These are phyloP conservation scores for Mycalesis mineus DNA, from an alignment of 2,888 invertebrate genomes.

Conservation along the genomic window DNA sequence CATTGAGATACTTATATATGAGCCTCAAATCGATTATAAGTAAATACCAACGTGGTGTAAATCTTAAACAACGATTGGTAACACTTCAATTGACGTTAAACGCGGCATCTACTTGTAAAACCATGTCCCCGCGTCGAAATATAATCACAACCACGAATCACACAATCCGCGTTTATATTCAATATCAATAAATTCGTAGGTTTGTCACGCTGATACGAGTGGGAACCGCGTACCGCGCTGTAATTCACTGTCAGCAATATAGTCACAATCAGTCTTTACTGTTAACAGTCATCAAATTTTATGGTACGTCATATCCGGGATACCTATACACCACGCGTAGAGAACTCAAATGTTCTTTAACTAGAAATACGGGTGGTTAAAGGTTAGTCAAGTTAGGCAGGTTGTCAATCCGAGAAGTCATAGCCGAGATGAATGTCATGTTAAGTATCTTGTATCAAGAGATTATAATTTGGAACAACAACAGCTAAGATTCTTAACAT, in stretches of 20 bases:
- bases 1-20: background rate
- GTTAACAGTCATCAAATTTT: background rate
- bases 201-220: conserved; percentile 9
- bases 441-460: background rate
- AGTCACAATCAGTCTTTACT: background rate
- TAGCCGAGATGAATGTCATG: background rate
- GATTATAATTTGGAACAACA: too few relatives aligned
- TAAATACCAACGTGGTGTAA: conserved; percentile 9
- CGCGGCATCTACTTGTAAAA: conserved; percentile 11
- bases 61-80: conserved; percentile 13
- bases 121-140: conserved; percentile 24
- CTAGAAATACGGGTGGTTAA: background rate
- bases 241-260: background rate
- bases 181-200: conserved; percentile 40
- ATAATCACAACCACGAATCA: conserved; percentile 24
- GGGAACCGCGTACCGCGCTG: background rate
- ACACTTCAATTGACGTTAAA: conserved; percentile 26
- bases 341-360: background rate
- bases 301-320: too few relatives aligned
- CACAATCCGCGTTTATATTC: conserved; percentile 16
- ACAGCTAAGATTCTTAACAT: too few relatives aligned
- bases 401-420: background rate
- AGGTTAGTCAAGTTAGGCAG: background rate
- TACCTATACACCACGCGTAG: background rate
- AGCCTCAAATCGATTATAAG: too few relatives aligned